Percentiles rank a stretch among this genome's conserved stretches.
These are phyloP conservation scores for Litoditis marina DNA, from an alignment of 2,888 invertebrate species.

Conservation along the genomic window DNA sequence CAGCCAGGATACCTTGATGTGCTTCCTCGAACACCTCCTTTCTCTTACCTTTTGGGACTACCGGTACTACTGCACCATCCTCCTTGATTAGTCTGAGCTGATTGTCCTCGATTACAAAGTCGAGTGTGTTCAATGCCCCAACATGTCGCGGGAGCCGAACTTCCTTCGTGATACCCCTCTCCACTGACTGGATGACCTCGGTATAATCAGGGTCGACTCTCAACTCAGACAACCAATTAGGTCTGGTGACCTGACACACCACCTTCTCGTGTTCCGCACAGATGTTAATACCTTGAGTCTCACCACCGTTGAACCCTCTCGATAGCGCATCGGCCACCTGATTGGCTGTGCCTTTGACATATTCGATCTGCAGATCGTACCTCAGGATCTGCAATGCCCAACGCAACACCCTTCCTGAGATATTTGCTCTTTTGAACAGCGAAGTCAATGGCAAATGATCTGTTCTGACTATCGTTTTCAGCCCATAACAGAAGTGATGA, in stretches of 20 bases:
- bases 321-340: conserved; percentile 18
- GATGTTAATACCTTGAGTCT: too few species aligned
- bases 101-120: too few species aligned
- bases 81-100: too few species aligned
- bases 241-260: too few species aligned
- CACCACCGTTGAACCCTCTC: too few species aligned
- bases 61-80: neutral
- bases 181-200: neutral
- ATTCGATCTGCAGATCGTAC: neutral
- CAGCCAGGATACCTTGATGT: neutral
- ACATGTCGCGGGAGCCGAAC: too few species aligned
- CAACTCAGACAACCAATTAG: neutral
- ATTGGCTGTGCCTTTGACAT: conserved; percentile 16
- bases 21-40: neutral
- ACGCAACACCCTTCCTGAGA: neutral
- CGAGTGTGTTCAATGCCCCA: too few species aligned
- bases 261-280: too few species aligned
- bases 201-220: neutral
- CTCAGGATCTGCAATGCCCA: conserved; percentile 1
- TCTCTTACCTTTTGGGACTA: conserved; percentile 6
- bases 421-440: conserved; percentile 1
- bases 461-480: conserved; percentile 13
- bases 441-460: conserved; percentile 22
- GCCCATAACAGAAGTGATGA: conserved; percentile 18
- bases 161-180: neutral